Evolutionary conservation across 1,140 invertebrate species (phyloP).

Genomic region (Artemia franciscana): DNA sequence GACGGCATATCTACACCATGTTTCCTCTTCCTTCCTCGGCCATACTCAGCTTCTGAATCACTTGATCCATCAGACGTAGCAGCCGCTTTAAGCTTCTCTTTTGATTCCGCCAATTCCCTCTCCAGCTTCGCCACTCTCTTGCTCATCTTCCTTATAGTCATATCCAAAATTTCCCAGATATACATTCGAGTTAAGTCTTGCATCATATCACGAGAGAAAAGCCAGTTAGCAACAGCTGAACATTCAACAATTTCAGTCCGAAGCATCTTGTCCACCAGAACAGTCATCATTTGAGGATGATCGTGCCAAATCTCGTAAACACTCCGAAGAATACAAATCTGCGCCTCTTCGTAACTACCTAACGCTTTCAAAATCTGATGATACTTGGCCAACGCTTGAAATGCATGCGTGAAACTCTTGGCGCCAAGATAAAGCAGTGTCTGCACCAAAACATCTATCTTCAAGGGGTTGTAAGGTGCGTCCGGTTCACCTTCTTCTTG

Average conservation of each 20-base stretch:
- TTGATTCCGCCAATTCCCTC: conserved; percentile 58
- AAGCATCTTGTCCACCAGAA: conserved; percentile 86
- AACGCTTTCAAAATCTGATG: conserved; percentile 78
- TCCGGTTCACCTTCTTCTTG: conserved; percentile 41
- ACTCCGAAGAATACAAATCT: conserved; percentile 77
- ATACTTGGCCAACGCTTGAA: conserved; percentile 91
- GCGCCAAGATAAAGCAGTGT: conserved; percentile 75
- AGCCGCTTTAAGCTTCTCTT: conserved; percentile 50
- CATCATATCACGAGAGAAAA: conserved; percentile 91
- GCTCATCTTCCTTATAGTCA: conserved; percentile 89
- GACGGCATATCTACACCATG: conserved; percentile 22
- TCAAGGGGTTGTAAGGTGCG: conserved; percentile 54
- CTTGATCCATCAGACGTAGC: conserved; percentile 39
- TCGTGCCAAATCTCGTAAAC: conserved; percentile 81
- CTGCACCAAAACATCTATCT: conserved; percentile 91
- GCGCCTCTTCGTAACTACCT: conserved; percentile 79
- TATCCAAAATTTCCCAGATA: conserved; percentile 90
- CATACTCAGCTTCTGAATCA: conserved; percentile 40
- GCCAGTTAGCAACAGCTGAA: conserved; percentile 90
- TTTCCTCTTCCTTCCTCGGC: conserved; percentile 25
- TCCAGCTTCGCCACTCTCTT: conserved; percentile 72
- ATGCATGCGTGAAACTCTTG: conserved; percentile 94
- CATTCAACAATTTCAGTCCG: conserved; percentile 94
- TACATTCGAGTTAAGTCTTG: conserved; percentile 69
- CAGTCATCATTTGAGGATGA: conserved; percentile 65